Percentiles rank a stretch among this genome's conserved stretches.
Evolutionary conservation across 1,140 invertebrate genomes (phyloP).

Genomic region (Batillaria attramentaria): DNA sequence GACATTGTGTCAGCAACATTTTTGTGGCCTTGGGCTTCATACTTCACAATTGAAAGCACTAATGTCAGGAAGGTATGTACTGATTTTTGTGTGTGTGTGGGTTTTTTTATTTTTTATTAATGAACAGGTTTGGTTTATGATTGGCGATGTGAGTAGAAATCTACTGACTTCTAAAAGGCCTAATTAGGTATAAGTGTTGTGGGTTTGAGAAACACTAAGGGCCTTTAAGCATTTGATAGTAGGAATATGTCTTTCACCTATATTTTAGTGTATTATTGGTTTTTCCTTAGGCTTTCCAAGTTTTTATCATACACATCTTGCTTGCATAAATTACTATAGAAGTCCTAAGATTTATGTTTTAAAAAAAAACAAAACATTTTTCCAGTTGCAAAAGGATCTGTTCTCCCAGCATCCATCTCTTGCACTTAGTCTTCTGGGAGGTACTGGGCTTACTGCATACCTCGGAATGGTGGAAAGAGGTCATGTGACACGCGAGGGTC

Average conservation of each 20-base stretch:
- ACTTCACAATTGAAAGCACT: slow-evolving; percentile 33
- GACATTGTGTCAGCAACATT: slow-evolving; percentile 54
- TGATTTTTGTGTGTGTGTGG: too few species aligned
- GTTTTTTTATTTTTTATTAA: background rate
- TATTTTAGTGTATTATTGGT: too few species aligned
- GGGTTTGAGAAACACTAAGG: too few species aligned
- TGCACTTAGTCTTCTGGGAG: slow-evolving; percentile 53
- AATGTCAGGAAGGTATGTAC: slow-evolving; percentile 33
- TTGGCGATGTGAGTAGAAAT: background rate
- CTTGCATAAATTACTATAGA: too few species aligned
- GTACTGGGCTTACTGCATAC: slow-evolving; percentile 62
- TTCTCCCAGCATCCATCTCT: slow-evolving; percentile 42
- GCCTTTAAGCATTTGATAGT: too few species aligned
- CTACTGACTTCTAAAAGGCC: background rate
- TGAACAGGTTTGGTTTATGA: background rate
- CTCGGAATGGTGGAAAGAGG: slow-evolving; percentile 62
- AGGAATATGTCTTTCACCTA: background rate
- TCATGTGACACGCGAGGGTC: slow-evolving; percentile 53
- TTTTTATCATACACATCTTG: background rate
- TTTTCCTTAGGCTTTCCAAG: background rate
- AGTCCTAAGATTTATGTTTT: too few species aligned
- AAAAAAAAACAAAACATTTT: background rate
- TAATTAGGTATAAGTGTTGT: too few species aligned
- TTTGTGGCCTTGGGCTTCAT: slow-evolving; percentile 61
- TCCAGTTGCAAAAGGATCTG: slow-evolving; percentile 32